Evolutionary conservation across 2,888 invertebrate species (phyloP), one percentile per base, ranked within the genome.

Genomic region (Nebria brevicollis): DNA sequence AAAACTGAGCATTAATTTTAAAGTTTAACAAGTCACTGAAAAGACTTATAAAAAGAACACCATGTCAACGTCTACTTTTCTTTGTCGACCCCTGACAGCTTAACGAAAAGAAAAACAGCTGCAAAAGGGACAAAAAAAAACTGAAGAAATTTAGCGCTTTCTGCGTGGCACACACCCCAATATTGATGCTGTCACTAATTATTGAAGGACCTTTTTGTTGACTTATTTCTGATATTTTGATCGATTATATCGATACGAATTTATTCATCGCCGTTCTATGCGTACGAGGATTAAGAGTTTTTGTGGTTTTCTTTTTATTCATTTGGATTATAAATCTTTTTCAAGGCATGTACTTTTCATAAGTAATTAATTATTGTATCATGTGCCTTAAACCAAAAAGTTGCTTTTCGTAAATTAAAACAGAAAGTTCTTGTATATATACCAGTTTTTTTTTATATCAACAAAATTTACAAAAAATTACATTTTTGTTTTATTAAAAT

Each of bases 171-270:
- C 54, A 54, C 54, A 54, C 54, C 42, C 68, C 64, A 15, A 15
- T 73, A 73, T 73, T 78, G 78, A 73, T 73, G 72, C 42, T 11
- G 15, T 13, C 64, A 66, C 73, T 78, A 78, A 78, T 78, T 78
- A 78, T 78, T 78, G 74, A 11, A 66, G 78, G 72, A 8, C 34
- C 34, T 34, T 43, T 25, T 65, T 83, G 81, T 83, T 84, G 84
- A 84, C 82, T 83, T 82, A 83, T 83, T 83, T 82, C 81, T 75
- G 73, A 82, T 82, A 84, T 84, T 82, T 82, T 84, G 83, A 84
- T 84, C 82, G 83, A 84, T 84, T 82, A 81, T 77, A 72, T 75
- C 79, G 81, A 83, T 82, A 80, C 82, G 72, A 25, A 13, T 80
- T 83, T 77, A 84, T 82, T 83, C 81, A 84, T 77, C 72, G 66